These are phyloP conservation scores for Papilio helenus DNA, from an alignment of 1,140 invertebrate species.

Conservation along the genomic window DNA sequence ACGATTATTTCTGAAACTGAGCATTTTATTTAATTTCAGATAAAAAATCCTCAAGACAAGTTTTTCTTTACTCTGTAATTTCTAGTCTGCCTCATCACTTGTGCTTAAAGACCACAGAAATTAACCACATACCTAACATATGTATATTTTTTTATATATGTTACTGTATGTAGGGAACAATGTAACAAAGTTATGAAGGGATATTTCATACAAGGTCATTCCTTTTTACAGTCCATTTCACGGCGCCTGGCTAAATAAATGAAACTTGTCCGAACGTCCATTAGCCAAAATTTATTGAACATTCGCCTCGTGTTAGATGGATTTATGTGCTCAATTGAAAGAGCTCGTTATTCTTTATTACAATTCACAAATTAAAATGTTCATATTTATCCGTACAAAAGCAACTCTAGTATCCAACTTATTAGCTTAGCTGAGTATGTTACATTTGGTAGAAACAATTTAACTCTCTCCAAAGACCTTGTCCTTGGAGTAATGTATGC, in stretches of 20 bases:
- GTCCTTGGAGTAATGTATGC: not conserved
- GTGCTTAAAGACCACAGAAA: not conserved
- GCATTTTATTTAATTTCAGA: no score
- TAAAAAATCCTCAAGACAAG: no score
- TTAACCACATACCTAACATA: not conserved
- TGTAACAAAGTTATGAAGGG: constrained; percentile 25
- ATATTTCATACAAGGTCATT: constrained; percentile 27
- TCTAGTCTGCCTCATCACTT: no score
- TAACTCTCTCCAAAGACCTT: not conserved
- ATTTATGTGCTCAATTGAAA: constrained; percentile 39
- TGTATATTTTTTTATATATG: not conserved
- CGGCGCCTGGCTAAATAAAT: constrained; percentile 30
- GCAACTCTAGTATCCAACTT: not conserved
- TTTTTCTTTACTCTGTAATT: no score
- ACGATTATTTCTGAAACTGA: no score
- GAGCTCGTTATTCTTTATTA: constrained; percentile 15
- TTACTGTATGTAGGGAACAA: not conserved
- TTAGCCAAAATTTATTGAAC: constrained; percentile 41
- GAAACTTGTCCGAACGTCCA: constrained; percentile 40
- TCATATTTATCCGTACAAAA: not conserved
- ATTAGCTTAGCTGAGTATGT: not conserved
- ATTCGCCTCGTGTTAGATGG: constrained; percentile 38
- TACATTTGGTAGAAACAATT: not conserved
- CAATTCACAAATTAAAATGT: constrained; percentile 16
- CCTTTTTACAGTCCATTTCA: constrained; percentile 37